These are phyloP conservation scores for Rhinogobio ventralis DNA, from an alignment of 2,797 vertebrate genomes.

Conservation along the genomic window DNA sequence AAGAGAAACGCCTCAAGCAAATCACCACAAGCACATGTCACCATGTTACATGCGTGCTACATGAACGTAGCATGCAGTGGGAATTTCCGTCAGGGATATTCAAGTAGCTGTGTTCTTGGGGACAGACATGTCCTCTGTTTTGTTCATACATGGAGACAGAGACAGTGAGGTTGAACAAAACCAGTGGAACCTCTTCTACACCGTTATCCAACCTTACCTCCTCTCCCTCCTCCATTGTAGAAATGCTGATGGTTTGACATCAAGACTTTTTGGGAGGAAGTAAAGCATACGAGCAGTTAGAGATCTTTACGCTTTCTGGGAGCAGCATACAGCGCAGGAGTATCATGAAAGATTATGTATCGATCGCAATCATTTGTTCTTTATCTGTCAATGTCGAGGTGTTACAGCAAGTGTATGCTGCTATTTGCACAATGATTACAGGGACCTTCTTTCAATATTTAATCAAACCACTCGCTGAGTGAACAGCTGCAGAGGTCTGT, in stretches of 20 bases:
- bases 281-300: conserved; percentile 79
- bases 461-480: conserved; percentile 40
- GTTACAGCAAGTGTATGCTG: background rate
- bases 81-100: background rate
- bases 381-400: background rate
- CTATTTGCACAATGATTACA: conserved; percentile 45
- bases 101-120: conserved; percentile 14
- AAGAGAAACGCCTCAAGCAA: conserved; percentile 58
- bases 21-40: conserved; percentile 75
- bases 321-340: conserved; percentile 26
- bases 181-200: conserved; percentile 37
- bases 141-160: conserved; percentile 69
- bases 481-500: conserved; percentile 32
- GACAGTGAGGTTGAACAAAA: conserved; percentile 64
- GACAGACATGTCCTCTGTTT: conserved; percentile 50
- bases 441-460: conserved; percentile 29
- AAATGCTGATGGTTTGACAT: conserved; percentile 85
- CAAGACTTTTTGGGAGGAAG: conserved; percentile 81
- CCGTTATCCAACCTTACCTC: conserved; percentile 80
- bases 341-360: background rate
- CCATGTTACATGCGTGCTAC: conserved; percentile 74
- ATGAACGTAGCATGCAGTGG: conserved; percentile 80
- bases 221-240: conserved; percentile 88
- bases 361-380: background rate
- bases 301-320: conserved; percentile 55